Base-by-base conservation (phyloP, 2,797 vertebrate species). In the Artibeus jamaicensis region DNA sequence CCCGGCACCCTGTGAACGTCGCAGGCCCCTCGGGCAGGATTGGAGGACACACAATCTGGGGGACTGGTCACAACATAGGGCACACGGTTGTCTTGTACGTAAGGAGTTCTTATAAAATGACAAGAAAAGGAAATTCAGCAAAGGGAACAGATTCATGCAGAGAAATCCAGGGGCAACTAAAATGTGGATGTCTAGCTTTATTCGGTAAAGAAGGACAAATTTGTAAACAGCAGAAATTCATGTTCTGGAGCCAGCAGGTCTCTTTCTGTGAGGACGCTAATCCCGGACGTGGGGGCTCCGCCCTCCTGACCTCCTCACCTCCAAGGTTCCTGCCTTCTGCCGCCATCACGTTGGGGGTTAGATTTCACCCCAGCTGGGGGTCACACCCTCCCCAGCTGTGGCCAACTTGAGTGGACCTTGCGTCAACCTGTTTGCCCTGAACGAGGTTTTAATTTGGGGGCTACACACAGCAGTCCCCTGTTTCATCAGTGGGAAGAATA, bases 101-200 rank as follows among this genome's bases (percentile, higher is more conserved):
- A 89, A 97, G 96, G 82, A 95, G 82, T 76, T 90, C 18, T 92
- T 29, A 34, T 7, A 44, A 95, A 91, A 83, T 78, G 96, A n/a
- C 57, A 96, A 86, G 71, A 42, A 89, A 65, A 73, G 68, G 21
- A 76, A 15, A 14, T 79, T 48, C 74, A 50, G 3, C 9, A 2
- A 7, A 50, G 85, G n/a, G 50, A 83, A 46, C 32, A 53, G 32
- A 44, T 65, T 62, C 55, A 14, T 88, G 18, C 65, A 85, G 62
- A 85, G 37, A 95, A 53, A 39, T 22, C 24, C 70, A 82, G 19
- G 39, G 16, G 9, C 21, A 74, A 42, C 26, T 77, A 70, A n/a
- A 21, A 29, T 18, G 6, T 46, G 42, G 18, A 6, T 55, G 14
- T 26, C 91, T 62, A 42, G n/a, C 7, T 83, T 59, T 26, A 21